These are phyloP conservation scores for Leptestheria dahalacensis DNA, from an alignment of 1,140 invertebrate genomes.

Conservation along the genomic window DNA sequence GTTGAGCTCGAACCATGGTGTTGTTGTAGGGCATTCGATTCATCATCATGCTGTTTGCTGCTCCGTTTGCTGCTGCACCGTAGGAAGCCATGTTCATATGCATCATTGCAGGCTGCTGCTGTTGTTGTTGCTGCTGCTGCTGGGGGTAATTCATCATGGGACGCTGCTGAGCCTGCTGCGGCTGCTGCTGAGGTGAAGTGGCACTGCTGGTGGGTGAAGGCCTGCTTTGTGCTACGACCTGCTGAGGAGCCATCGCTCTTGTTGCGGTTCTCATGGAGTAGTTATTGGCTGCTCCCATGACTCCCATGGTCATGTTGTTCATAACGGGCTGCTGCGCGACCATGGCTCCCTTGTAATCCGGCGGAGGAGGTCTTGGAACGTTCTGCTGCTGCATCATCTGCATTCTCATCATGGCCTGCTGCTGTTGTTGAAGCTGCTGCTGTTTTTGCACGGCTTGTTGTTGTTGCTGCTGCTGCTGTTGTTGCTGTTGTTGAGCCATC, in stretches of 20 bases:
- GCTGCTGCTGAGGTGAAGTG: background rate
- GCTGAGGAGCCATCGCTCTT: background rate
- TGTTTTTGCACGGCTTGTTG: constrained; percentile 23
- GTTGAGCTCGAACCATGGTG: constrained; percentile 4
- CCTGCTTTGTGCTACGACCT: background rate
- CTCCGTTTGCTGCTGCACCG: background rate
- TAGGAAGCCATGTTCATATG: background rate
- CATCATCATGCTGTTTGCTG: constrained; percentile 11
- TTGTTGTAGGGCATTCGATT: constrained; percentile 7
- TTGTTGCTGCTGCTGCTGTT: constrained; percentile 29
- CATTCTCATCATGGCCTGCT: constrained; percentile 29
- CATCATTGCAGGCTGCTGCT: constrained; percentile 11
- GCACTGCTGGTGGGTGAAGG: constrained; percentile 1
- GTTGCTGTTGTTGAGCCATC: constrained; percentile 24
- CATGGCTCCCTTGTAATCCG: constrained; percentile 44
- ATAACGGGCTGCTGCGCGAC: background rate
- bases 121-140: background rate
- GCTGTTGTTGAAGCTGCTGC: constrained; percentile 19
- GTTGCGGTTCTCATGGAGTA: background rate
- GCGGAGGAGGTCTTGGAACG: constrained; percentile 45
- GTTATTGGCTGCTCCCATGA: background rate
- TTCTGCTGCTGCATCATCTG: constrained; percentile 24
- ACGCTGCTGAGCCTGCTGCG: constrained; percentile 4
- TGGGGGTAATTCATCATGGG: constrained; percentile 1
- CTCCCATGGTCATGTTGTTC: background rate